phyloP scores from a whole-genome alignment of 2,888 invertebrate species.

The Agrochola lota region DNA sequence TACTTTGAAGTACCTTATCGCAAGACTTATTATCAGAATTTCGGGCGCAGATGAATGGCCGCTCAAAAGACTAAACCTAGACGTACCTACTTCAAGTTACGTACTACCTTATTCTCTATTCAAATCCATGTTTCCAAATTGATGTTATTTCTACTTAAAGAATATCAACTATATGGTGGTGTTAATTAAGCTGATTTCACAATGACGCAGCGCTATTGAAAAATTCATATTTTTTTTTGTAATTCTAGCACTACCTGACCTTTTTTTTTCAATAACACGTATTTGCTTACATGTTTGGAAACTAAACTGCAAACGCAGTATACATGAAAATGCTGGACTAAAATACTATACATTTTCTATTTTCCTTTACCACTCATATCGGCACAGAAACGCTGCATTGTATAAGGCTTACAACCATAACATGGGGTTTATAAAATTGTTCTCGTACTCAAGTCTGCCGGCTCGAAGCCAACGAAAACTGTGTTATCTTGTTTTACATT shows the following conservation, averaged over 20 bases:
- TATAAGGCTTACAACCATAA: constrained; percentile 29
- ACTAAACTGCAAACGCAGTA: background rate
- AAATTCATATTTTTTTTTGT: background rate
- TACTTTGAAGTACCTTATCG: background rate
- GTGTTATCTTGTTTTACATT: constrained; percentile 49
- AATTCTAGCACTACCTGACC: background rate
- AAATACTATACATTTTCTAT: constrained; percentile 13
- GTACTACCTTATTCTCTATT: background rate
- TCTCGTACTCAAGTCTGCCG: constrained; percentile 16
- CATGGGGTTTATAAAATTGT: constrained; percentile 42
- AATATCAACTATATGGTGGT: background rate
- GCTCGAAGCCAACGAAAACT: constrained; percentile 33
- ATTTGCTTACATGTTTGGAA: background rate
- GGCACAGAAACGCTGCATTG: constrained; percentile 20
- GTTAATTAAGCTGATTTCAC: background rate
- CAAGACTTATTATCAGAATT: background rate
- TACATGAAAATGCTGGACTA: background rate
- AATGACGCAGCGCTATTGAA: background rate
- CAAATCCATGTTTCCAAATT: background rate
- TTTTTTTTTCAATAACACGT: background rate
- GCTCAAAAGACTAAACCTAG: background rate
- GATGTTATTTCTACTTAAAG: background rate
- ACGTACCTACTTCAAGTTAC: background rate
- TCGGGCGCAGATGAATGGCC: too few relatives aligned
- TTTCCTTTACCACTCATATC: constrained; percentile 1